A percentile compares a stretch with the other conserved stretches of the same genome.
Evolutionary conservation across 2,797 vertebrate species (phyloP).

Genomic region (Gymnopithys bicolor): DNA sequence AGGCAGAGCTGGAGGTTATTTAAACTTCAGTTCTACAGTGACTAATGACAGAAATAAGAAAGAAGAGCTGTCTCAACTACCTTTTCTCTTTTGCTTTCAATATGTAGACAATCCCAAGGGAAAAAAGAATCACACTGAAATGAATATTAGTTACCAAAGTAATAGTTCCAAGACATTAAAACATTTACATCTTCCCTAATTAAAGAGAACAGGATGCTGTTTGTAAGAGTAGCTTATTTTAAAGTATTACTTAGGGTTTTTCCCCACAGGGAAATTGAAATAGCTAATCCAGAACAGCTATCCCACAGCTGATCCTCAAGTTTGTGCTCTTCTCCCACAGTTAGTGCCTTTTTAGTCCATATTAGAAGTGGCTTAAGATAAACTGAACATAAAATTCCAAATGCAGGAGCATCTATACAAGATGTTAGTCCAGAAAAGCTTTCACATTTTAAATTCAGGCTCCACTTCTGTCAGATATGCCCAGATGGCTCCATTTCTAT

Average conservation of each 20-base stretch:
- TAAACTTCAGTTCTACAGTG: slow-evolving; percentile 36
- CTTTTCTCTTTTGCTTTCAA: neutral
- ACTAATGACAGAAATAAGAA: slow-evolving; percentile 12
- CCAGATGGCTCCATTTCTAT: neutral
- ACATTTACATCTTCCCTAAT: slow-evolving; percentile 19
- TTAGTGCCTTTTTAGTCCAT: neutral
- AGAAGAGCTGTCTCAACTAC: slow-evolving; percentile 6
- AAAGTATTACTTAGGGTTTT: neutral
- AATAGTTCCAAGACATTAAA: slow-evolving; percentile 6
- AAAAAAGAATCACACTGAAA: neutral
- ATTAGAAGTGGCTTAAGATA: neutral
- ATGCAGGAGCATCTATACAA: neutral
- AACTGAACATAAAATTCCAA: neutral
- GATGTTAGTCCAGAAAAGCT: neutral
- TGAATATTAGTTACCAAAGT: slow-evolving; percentile 6
- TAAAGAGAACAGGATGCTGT: neutral
- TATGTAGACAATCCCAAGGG: slow-evolving; percentile 24
- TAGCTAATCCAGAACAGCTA: slow-evolving; percentile 3
- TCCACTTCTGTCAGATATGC: neutral
- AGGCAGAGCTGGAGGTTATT: slow-evolving; percentile 11
- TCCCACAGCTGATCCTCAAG: neutral
- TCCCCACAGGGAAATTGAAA: slow-evolving; percentile 11
- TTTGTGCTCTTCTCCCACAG: neutral
- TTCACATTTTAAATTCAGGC: neutral
- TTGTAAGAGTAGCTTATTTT: neutral